Conservation (phyloP, 2,888 invertebrate genomes). For the Amphiduros pacificus region DNA sequence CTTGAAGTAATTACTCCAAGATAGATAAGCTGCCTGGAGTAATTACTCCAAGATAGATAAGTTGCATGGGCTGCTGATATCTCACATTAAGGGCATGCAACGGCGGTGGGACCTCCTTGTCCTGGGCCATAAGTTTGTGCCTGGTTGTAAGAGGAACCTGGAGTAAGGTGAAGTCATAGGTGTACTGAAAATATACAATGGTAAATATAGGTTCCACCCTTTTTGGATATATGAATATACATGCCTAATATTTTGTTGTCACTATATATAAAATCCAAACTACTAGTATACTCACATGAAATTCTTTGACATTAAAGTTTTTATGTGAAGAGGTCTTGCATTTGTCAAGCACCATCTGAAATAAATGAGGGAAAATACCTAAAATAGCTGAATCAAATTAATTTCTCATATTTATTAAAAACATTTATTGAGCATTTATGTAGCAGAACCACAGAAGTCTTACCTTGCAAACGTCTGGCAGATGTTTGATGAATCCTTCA, state of each 20-base stretch:
- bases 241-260: no score
- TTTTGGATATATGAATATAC: no score
- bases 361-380: no score
- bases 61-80: no score
- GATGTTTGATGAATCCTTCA: conserved; percentile 54
- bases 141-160: conserved; percentile 37
- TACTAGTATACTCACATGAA: conserved; percentile 43
- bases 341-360: conserved; percentile 51
- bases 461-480: conserved; percentile 58
- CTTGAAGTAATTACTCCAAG: no score
- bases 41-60: no score
- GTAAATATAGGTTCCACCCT: no score
- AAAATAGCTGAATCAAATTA: no score
- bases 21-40: no score
- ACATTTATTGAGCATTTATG: no score
- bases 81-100: conserved; percentile 52
- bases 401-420: no score
- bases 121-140: conserved; percentile 32
- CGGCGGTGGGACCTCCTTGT: conserved; percentile 39
- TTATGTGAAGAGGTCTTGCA: conserved; percentile 41
- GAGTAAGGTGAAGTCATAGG: conserved; percentile 53
- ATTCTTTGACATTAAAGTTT: conserved; percentile 39
- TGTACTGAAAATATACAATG: conserved; percentile 46
- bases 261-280: no score
- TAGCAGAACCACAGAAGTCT: conserved; percentile 16